Base-by-base conservation (phyloP, 2,797 vertebrate species). In the Parotocinclus haroldoi region DNA sequence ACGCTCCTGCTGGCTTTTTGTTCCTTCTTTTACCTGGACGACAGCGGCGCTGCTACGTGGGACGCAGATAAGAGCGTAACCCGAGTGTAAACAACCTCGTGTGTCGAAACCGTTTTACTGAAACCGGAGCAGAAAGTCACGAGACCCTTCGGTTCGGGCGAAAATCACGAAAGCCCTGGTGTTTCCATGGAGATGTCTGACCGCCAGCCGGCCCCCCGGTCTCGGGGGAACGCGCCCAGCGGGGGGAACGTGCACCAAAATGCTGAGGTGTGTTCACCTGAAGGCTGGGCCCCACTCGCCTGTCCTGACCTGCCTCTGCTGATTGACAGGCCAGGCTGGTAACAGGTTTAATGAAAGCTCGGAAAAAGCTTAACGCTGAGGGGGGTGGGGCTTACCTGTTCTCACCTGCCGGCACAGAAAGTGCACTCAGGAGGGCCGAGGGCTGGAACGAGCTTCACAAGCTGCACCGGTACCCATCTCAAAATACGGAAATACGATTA, bases 291-390 rank as follows among this genome's bases (percentile, higher is more conserved):
- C 68, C 48, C 57, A 37, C 0, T 42, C 0, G 61, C 91, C 70
- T 90, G 91, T 88, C 72, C 65, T 76, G 82, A 89, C 90, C 86
- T 91, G 90, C 82, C 74, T 79, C 79, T 74, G 81, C 78, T 84
- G 82, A 81, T 86, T 80, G 73, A 78, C 63, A 27, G 13, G 59
- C 60, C 55, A 36, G 54, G 67, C 81, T 75, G 59, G 69, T 69
- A 74, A 83, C 80, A 67, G 81, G 84, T 76, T 77, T 78, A 71
- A 73, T 80, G 76, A 78, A 75, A 73, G 61, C 27, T 27, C 66
- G 52, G 37, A 45, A 49, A 49, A 62, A 59, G 27, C 60, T 55
- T 42, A 14, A 13, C 46, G 58, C 13, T 36, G 13, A n/a, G 18
- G 19, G 19, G 45, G 10, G 62, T 16, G 71, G 54, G 56, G 36